Evolutionary conservation across 2,888 invertebrate species (phyloP).

Genomic region (Conops quadrifasciatus): DNA sequence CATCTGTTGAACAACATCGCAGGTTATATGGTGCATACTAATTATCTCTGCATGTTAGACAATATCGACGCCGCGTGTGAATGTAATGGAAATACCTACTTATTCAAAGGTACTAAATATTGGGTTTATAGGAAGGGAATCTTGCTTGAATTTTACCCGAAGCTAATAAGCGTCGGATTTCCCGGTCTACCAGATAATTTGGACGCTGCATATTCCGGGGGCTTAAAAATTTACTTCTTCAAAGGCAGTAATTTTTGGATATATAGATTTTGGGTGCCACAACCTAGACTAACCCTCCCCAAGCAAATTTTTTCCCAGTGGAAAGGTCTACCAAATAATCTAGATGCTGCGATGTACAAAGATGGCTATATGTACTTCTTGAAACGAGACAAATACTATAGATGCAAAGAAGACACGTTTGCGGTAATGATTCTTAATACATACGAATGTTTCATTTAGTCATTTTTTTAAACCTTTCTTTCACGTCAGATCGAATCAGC

Average conservation of each 20-base stretch:
- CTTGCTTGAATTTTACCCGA: constrained; percentile 89
- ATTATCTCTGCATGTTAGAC: constrained; percentile 44
- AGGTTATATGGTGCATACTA: constrained; percentile 66
- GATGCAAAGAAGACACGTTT: constrained; percentile 93
- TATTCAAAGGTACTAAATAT: constrained; percentile 95
- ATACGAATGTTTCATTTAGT: constrained; percentile 12
- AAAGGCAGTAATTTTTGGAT: constrained; percentile 94
- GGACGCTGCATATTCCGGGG: constrained; percentile 94
- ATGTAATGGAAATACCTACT: constrained; percentile 95
- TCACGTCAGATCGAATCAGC: constrained; percentile 81
- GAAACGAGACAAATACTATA: constrained; percentile 89
- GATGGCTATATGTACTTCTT: constrained; percentile 98
- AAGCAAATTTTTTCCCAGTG: constrained; percentile 90
- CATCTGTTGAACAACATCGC: background rate
- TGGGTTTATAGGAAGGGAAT: constrained; percentile 89
- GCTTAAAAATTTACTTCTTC: constrained; percentile 96
- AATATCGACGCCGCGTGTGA: constrained; percentile 94
- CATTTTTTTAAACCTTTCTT: constrained; percentile 16
- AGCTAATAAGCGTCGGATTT: constrained; percentile 91
- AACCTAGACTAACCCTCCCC: constrained; percentile 85
- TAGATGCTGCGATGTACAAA: constrained; percentile 94
- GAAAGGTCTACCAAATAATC: constrained; percentile 86
- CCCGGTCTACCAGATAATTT: constrained; percentile 90
- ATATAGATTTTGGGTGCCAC: constrained; percentile 91
- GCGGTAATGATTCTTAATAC: constrained; percentile 73